Base-by-base conservation (phyloP, 2,888 invertebrate species). In the Agrilus mali region DNA sequence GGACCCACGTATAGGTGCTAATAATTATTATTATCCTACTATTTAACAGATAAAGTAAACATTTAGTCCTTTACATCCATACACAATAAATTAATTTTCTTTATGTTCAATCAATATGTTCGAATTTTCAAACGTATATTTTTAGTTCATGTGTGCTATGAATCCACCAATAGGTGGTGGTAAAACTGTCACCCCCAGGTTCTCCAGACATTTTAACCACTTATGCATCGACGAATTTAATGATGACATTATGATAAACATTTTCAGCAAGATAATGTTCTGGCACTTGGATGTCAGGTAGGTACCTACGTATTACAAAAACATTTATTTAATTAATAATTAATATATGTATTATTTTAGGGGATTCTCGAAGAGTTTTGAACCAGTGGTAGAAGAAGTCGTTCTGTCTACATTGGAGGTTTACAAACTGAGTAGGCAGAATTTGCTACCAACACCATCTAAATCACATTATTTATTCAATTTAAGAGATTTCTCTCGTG, bases 381-480 rank as follows among this genome's bases (percentile, higher is more conserved):
- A 93, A 69, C 86, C 90, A 0, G 89, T 88, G 57, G 87, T 92
- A 43, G 86, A 88, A 42, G 84, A 94, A 67, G 74, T 96, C 41
- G 92, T 95, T 3, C 46, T 70, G 40, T 92, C 88, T 0, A 95
- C 95, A 0, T 69, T 96, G 55, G 80, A 82, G 48, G 78, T 95
- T 4, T 95, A 93, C 63, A 88, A 90, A 60, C 72, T 80, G 55
- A 87, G 92, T 43, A 77, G 85, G 41, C 56, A 72, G n/a, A 82
- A 83, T 65, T 73, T 96, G 44, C 67, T 95, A 39, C 95, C 95
- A 0, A 95, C 93, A 0, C 95, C 95, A 0, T 75, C 86, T 1
- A 95, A 94, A 62, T 90, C 88, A 1, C 95, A 95, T 66, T 95
- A 96, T 63, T 76, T 93, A 7, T 96, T 96, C 66, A 95, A 95